Evolutionary conservation across 2,113 vertebrate genomes (phyloP).

Genomic region (Nothoprocta pentlandii): DNA sequence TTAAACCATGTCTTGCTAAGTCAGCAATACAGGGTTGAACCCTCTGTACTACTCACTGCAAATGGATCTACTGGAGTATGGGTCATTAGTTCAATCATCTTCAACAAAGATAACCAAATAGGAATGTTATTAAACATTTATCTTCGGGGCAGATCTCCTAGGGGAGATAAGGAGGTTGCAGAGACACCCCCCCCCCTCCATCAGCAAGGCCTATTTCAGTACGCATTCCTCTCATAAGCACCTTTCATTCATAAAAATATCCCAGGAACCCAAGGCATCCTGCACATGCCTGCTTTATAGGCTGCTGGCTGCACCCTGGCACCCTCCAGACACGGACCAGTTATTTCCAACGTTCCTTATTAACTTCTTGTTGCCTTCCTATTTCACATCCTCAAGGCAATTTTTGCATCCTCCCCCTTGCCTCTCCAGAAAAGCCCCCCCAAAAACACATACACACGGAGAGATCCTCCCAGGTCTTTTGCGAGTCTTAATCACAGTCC

Average conservation of each 20-base stretch:
- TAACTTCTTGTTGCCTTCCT: neutral
- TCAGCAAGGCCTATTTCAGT: conserved; percentile 13
- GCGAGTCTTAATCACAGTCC: neutral
- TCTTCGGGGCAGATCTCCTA: conserved; percentile 36
- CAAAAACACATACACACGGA: neutral
- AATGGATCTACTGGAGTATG: conserved; percentile 3
- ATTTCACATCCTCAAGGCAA: neutral
- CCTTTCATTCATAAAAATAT: conserved; percentile 69
- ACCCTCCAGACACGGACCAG: neutral
- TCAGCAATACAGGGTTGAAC: neutral
- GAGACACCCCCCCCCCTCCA: neutral
- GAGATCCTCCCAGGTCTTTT: neutral
- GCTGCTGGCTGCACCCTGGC: neutral
- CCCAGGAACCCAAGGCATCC: conserved; percentile 59
- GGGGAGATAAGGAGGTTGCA: conserved; percentile 28
- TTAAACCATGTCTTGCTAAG: neutral
- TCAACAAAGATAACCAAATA: conserved; percentile 20
- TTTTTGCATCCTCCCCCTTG: too few species aligned
- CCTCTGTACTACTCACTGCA: neutral
- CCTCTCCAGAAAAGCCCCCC: too few species aligned
- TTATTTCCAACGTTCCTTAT: conserved; percentile 1
- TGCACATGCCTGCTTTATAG: conserved; percentile 14
- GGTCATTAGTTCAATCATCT: conserved; percentile 49
- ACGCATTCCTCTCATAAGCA: conserved; percentile 43
- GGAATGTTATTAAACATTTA: conserved; percentile 52